Evolutionary conservation across 2,797 vertebrate genomes (phyloP).

Genomic region (Dryobates pubescens): DNA sequence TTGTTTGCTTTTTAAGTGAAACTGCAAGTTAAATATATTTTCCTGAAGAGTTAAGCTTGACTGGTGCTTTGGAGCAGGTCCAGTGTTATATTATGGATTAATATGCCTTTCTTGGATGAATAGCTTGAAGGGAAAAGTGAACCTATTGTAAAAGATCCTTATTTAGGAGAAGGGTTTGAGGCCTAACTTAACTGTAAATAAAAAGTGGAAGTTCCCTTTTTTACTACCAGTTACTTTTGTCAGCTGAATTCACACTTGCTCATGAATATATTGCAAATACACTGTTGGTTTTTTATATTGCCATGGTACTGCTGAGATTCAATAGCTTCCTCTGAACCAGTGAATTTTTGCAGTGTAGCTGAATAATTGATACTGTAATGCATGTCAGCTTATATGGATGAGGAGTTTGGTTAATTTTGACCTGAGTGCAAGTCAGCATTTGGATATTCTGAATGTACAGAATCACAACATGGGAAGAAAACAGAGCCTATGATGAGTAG

Average conservation of each 20-base stretch:
- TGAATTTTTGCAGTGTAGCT: neutral
- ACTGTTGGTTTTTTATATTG: neutral
- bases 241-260: neutral
- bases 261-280: neutral
- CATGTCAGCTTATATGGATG: neutral
- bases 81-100: neutral
- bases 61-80: too few species aligned
- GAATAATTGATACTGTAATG: neutral
- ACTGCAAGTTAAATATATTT: neutral
- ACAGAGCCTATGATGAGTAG: neutral
- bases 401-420: slow-evolving; percentile 24
- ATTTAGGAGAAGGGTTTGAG: neutral
- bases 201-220: neutral
- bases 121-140: neutral
- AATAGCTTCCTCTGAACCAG: neutral
- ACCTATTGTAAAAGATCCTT: neutral
- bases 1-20: neutral
- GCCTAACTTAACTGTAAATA: neutral
- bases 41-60: neutral
- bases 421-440: neutral
- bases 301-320: neutral
- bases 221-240: neutral
- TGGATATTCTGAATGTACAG: neutral
- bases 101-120: neutral
- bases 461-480: neutral